Base-by-base conservation (phyloP, 2,113 vertebrate species). In the Notiomystis cincta region DNA sequence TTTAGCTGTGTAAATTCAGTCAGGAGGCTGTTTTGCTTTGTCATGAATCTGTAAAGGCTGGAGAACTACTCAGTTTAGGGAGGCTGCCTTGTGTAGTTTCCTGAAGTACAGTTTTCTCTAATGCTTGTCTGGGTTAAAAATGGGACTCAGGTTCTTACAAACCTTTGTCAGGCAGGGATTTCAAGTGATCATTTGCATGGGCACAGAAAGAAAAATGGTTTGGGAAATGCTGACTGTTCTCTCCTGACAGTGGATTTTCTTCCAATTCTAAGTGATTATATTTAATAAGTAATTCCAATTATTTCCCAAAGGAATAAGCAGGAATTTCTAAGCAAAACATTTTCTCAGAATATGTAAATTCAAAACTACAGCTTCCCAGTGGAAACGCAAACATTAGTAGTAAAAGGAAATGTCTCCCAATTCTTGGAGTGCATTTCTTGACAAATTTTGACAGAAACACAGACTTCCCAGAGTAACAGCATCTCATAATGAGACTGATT, bases 11-110 rank as follows among this genome's bases (percentile, higher is more conserved):
- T 73, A 73, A 81, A 93, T 81, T 92, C 88, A 62, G 25, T 73
- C 22, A 60, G 75, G 76, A 86, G 6, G 9, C n/a, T 90, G 35
- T 96, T 95, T 88, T 88, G 88, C 90, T 86, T 92, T 93, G 85
- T 96, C 85, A 95, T 45, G 48, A 87, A 81, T 87, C 76, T 69
- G 40, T 75, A 79, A 92, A 78, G 75, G 21, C 57, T 81, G 65
- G 64, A 86, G 71, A 89, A 87, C 22, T 13, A 27, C 45, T 90
- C 42, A 47, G 17, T 77, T 75, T 48, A 71, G 37, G 51, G 42
- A 92, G 4, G 6, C 51, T 72, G 48, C 69, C 61, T 33, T 53
- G 53, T 61, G 60, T 38, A 42, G 13, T 48, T 92, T 67, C 44
- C 44, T 89, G n/a, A 82, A 82, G 35, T 54, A 47, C 15, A 22